A percentile compares a stretch with the other conserved stretches of the same genome.
Evolutionary conservation across 1,140 invertebrate species (phyloP).

Genomic region (Drosophila bocqueti): DNA sequence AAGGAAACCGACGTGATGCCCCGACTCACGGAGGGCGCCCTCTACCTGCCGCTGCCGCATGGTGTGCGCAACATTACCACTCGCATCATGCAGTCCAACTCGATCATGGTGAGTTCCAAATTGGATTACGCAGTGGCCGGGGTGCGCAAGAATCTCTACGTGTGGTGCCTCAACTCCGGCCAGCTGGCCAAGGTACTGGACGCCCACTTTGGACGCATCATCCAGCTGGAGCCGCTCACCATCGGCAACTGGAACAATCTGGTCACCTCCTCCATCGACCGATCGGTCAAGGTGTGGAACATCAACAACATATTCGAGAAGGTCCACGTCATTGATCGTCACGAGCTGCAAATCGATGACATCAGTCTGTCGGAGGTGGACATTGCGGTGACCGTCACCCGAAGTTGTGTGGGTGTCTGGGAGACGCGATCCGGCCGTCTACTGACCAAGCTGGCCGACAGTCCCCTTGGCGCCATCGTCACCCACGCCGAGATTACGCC

Average conservation of each 20-base stretch:
- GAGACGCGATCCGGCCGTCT: conserved; percentile 94
- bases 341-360: conserved; percentile 97
- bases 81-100: conserved; percentile 94
- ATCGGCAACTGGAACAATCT: conserved; percentile 97
- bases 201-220: conserved; percentile 98
- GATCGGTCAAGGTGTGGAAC: conserved; percentile 99
- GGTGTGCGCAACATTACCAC: conserved; percentile 97
- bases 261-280: conserved; percentile 98
- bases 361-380: conserved; percentile 92
- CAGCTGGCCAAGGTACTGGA: conserved; percentile 96
- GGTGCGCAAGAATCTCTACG: conserved; percentile 97
- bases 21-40: conserved; percentile 86
- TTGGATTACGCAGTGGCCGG: conserved; percentile 97
- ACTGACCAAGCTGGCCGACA: conserved; percentile 94
- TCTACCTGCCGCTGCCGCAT: conserved; percentile 92
- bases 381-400: conserved; percentile 94
- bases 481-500: conserved; percentile 96
- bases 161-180: conserved; percentile 93
- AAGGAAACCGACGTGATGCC: conserved; percentile 42
- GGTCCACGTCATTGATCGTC: conserved; percentile 97
- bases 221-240: conserved; percentile 94
- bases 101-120: conserved; percentile 95
- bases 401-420: conserved; percentile 98
- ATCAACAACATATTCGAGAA: conserved; percentile 99
- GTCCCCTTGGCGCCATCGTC: conserved; percentile 96